Percentiles rank a stretch among this genome's conserved stretches.
phyloP scores from a whole-genome alignment of 2,888 invertebrate genomes.

The Caenorhabditis imperialis region DNA sequence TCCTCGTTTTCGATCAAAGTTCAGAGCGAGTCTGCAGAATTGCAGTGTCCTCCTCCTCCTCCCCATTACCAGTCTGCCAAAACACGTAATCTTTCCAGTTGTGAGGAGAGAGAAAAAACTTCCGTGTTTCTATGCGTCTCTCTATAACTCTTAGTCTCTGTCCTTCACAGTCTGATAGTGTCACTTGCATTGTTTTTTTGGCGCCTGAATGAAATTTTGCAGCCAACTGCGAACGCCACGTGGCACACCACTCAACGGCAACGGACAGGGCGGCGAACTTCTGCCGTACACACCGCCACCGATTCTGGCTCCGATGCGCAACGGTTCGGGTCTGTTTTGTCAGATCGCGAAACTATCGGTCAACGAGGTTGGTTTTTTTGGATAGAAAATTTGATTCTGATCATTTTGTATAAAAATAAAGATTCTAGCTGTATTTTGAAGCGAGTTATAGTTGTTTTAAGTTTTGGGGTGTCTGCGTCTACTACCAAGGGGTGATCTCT shows the following conservation, averaged over 20 bases:
- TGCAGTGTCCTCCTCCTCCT: too few species aligned
- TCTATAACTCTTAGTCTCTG: constrained; percentile 17
- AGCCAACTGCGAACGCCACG: constrained; percentile 65
- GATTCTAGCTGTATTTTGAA: too few species aligned
- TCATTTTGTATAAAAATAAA: too few species aligned
- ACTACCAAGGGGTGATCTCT: too few species aligned
- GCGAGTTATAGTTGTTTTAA: too few species aligned
- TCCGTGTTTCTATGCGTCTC: constrained; percentile 40
- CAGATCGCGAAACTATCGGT: constrained; percentile 63
- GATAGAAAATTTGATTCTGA: constrained; percentile 12
- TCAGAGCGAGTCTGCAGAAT: too few species aligned
- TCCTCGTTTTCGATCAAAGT: too few species aligned
- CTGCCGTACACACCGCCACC: constrained; percentile 92
- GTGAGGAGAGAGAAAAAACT: too few species aligned
- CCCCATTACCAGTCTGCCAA: too few species aligned
- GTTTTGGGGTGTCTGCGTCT: too few species aligned
- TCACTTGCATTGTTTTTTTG: constrained; percentile 41
- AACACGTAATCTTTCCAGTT: constrained; percentile 51
- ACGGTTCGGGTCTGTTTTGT: constrained; percentile 89
- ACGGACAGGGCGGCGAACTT: constrained; percentile 5
- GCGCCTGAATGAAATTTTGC: constrained; percentile 38
- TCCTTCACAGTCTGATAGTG: constrained; percentile 34
- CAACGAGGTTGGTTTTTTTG: not conserved
- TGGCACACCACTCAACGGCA: constrained; percentile 26
- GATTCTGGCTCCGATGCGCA: constrained; percentile 91